Conservation (phyloP, 37 sponge, comb jelly and placozoan species). For the Geodia barretti region DNA sequence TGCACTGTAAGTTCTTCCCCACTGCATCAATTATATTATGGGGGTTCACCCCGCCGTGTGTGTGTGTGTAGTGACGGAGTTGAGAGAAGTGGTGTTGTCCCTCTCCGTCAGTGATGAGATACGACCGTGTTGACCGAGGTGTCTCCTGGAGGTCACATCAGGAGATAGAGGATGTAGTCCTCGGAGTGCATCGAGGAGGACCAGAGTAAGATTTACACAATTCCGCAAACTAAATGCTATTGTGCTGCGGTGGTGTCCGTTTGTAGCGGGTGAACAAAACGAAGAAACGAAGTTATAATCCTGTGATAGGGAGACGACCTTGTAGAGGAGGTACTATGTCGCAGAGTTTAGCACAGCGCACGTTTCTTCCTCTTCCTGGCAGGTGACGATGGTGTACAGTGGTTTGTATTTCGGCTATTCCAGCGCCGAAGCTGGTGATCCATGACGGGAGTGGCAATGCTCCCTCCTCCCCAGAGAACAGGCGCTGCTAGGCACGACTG, state of each 20-base stretch:
- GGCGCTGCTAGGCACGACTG: slow-evolving; percentile 24
- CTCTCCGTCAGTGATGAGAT: slow-evolving; percentile 33
- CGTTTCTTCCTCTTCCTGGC: neutral
- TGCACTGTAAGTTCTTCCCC: no score
- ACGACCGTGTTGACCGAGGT: slow-evolving; percentile 59
- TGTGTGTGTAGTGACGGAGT: no score
- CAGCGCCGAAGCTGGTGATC: slow-evolving; percentile 18
- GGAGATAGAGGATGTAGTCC: slow-evolving; percentile 34
- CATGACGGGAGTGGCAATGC: slow-evolving; percentile 9
- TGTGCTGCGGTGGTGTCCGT: no score
- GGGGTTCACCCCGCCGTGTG: no score
- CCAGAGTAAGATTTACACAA: slow-evolving; percentile 44
- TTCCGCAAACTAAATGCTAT: no score
- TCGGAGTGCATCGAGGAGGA: slow-evolving; percentile 43
- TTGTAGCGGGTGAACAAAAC: neutral
- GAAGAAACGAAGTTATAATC: neutral
- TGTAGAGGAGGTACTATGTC: neutral
- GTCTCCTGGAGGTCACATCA: slow-evolving; percentile 58
- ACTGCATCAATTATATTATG: no score
- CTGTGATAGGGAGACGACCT: neutral
- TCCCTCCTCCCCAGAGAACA: neutral
- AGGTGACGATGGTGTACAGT: neutral
- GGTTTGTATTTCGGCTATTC: neutral
- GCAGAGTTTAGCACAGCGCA: neutral
- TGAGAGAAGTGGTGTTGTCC: no score